Evolutionary conservation across 2,797 vertebrate genomes (phyloP).

Genomic region (Tamandua tetradactyla): DNA sequence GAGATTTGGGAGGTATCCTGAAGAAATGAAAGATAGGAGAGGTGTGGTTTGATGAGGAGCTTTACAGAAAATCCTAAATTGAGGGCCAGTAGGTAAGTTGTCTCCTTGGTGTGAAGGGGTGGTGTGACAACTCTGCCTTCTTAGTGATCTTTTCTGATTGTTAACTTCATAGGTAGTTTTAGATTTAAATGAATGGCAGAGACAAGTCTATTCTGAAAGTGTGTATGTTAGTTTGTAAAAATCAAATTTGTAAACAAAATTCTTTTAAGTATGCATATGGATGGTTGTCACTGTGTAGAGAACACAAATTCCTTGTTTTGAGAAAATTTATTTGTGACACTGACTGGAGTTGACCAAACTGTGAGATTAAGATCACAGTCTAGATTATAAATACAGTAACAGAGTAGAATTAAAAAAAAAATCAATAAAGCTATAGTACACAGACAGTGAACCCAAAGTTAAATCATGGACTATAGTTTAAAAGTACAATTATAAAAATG

Average conservation of each 20-base stretch:
- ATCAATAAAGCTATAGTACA: too few species aligned
- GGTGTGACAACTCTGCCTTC: background rate
- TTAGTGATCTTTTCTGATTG: background rate
- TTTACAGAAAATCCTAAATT: background rate
- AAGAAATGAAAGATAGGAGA: background rate
- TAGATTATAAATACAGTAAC: too few species aligned
- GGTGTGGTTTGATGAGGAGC: accelerated
- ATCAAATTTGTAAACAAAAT: background rate
- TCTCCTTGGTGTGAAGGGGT: background rate
- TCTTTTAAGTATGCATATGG: background rate
- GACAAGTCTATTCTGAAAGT: background rate
- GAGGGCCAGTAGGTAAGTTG: background rate
- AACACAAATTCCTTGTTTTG: background rate
- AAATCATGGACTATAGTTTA: too few species aligned
- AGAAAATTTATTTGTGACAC: background rate
- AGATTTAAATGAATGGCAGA: background rate
- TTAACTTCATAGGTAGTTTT: background rate
- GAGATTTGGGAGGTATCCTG: background rate
- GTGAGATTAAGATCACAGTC: too few species aligned
- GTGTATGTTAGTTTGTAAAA: background rate
- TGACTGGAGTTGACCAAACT: too few species aligned
- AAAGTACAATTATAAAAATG: too few species aligned
- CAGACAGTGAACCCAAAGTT: too few species aligned
- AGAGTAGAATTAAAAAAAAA: too few species aligned
- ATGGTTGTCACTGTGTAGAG: background rate